Evolutionary conservation across 2,888 invertebrate genomes (phyloP).

Genomic region (Polylopha cassiicola): DNA sequence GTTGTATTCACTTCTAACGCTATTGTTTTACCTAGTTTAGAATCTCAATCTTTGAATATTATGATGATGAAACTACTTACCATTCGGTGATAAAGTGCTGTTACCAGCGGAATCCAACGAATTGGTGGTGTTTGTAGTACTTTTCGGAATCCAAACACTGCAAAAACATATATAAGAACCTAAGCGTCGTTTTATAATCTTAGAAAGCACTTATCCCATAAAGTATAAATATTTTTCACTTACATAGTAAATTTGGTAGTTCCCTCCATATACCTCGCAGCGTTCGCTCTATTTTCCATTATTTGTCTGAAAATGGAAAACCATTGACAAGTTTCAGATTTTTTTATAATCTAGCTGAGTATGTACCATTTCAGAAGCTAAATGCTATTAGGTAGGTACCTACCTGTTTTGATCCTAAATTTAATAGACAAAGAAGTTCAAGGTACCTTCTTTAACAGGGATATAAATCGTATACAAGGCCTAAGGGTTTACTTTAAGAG

Average conservation of each 20-base stretch:
- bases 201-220: too few relatives aligned
- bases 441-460: neutral
- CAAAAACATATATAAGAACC: too few relatives aligned
- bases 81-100: too few relatives aligned
- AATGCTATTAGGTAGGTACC: too few relatives aligned
- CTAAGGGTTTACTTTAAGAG: slow-evolving; percentile 43
- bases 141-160: too few relatives aligned
- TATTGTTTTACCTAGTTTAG: too few relatives aligned
- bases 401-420: neutral
- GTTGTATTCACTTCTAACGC: too few relatives aligned
- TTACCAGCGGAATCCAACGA: too few relatives aligned
- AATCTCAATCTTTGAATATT: too few relatives aligned
- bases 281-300: neutral
- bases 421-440: neutral
- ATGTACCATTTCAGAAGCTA: neutral
- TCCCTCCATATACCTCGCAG: neutral
- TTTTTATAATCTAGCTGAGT: neutral
- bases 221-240: neutral
- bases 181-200: too few relatives aligned
- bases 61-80: too few relatives aligned
- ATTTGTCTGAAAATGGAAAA: slow-evolving; percentile 1
- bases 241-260: neutral
- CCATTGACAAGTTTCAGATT: neutral
- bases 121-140: too few relatives aligned
- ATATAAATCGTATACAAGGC: neutral